These are phyloP conservation scores for Andrena camellia DNA, from an alignment of 2,888 invertebrate species.

Conservation along the genomic window DNA sequence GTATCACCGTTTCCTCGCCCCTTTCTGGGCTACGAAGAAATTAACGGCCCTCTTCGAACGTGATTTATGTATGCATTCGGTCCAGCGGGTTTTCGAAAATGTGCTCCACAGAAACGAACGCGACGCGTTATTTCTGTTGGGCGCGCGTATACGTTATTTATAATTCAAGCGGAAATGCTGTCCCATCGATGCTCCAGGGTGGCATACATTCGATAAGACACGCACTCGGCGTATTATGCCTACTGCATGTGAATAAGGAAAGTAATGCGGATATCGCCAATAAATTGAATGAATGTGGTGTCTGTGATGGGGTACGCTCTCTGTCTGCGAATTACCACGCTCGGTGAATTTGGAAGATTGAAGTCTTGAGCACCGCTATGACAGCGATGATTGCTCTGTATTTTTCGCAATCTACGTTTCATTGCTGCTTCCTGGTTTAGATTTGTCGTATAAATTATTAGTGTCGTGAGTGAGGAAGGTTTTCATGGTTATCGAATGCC, in stretches of 20 bases:
- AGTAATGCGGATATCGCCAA: constrained; percentile 28
- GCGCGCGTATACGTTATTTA: constrained; percentile 26
- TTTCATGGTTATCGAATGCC: background rate
- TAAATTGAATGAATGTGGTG: background rate
- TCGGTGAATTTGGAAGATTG: constrained; percentile 15
- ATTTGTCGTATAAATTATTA: background rate
- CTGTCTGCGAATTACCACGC: constrained; percentile 16
- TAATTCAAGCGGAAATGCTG: constrained; percentile 30
- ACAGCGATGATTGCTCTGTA: no score
- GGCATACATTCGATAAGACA: constrained; percentile 35
- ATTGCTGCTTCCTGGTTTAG: no score
- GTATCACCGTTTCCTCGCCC: background rate
- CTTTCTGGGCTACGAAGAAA: constrained; percentile 12
- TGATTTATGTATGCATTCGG: constrained; percentile 18
- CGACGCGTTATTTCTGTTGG: constrained; percentile 27
- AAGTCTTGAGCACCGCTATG: background rate
- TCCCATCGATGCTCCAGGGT: constrained; percentile 10
- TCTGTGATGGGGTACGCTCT: background rate
- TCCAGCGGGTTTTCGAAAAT: constrained; percentile 5
- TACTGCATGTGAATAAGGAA: constrained; percentile 39
- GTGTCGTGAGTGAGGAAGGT: no score
- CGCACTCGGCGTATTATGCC: constrained; percentile 13
- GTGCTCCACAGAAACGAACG: background rate
- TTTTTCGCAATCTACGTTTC: no score
- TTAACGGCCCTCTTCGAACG: constrained; percentile 1